These are phyloP conservation scores for Ctenosaura bakeri DNA, from an alignment of 2,797 vertebrate species.

Conservation along the genomic window DNA sequence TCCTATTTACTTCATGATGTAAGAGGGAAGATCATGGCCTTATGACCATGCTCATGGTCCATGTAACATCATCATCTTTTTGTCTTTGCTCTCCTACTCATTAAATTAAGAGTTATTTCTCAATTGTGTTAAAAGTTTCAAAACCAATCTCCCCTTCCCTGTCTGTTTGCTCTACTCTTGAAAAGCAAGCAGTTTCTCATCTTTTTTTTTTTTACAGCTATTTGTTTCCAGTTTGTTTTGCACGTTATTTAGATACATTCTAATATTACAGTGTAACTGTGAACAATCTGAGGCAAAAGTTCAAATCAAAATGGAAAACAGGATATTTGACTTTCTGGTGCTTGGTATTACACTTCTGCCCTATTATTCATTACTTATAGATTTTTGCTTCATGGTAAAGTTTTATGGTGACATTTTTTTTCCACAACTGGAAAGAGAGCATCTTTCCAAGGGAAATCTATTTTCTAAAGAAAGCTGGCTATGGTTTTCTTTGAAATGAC, in stretches of 20 bases:
- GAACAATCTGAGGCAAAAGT: constrained; percentile 22
- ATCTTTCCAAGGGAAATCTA: constrained; percentile 14
- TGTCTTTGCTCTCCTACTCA: not conserved
- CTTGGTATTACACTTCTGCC: not conserved
- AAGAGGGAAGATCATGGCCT: not conserved
- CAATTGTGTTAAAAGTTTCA: not conserved
- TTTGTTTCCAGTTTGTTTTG: not conserved
- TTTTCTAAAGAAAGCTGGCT: constrained; percentile 3
- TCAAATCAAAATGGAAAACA: constrained; percentile 31
- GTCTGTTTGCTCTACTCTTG: not conserved
- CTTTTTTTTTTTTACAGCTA: not conserved
- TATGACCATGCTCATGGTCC: not conserved
- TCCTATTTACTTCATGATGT: not conserved
- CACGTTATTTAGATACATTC: constrained; percentile 27
- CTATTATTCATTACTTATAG: not conserved
- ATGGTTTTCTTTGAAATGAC: constrained; percentile 6
- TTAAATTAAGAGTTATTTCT: constrained; percentile 4
- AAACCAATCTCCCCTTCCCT: not conserved
- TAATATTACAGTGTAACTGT: constrained; percentile 35
- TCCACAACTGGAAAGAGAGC: constrained; percentile 1
- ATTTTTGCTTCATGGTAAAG: not conserved
- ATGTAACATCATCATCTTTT: too few species aligned
- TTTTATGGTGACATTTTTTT: not conserved
- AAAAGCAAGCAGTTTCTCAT: not conserved
- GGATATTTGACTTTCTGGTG: constrained; percentile 7